A percentile compares a stretch with the other conserved stretches of the same genome.
Evolutionary conservation across 2,113 vertebrate genomes (phyloP).

Genomic region (Clarias gariepinus): DNA sequence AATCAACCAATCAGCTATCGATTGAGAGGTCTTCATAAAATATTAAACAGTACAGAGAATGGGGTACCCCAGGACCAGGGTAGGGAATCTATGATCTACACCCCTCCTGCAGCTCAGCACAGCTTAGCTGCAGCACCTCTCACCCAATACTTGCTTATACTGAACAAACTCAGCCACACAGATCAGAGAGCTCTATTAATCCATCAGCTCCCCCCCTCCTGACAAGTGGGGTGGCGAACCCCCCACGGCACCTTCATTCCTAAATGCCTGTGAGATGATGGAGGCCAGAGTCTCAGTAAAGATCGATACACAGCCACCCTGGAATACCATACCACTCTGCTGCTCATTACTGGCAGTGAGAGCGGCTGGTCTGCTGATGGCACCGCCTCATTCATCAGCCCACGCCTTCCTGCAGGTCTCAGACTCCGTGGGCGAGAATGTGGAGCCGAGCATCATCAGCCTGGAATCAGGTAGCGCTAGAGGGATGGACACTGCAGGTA

Average conservation of each 20-base stretch:
- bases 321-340: conserved; percentile 51
- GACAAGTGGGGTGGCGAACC: conserved; percentile 51
- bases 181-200: conserved; percentile 49
- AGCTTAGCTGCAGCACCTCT: conserved; percentile 5
- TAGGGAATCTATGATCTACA: neutral
- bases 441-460: conserved; percentile 28
- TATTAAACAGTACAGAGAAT: neutral
- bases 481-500: conserved; percentile 6
- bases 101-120: conserved; percentile 8
- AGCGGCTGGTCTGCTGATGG: conserved; percentile 22
- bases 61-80: neutral
- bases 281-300: conserved; percentile 45
- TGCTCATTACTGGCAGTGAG: conserved; percentile 49
- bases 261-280: conserved; percentile 50
- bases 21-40: neutral
- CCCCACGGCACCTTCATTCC: conserved; percentile 42
- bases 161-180: conserved; percentile 31
- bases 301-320: conserved; percentile 50
- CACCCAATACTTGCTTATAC: conserved; percentile 9
- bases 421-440: conserved; percentile 36
- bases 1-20: neutral
- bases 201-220: conserved; percentile 39
- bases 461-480: neutral
- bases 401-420: conserved; percentile 31
- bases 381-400: conserved; percentile 51